phyloP scores from a whole-genome alignment of 2,888 invertebrate species.

The Phania funesta region DNA sequence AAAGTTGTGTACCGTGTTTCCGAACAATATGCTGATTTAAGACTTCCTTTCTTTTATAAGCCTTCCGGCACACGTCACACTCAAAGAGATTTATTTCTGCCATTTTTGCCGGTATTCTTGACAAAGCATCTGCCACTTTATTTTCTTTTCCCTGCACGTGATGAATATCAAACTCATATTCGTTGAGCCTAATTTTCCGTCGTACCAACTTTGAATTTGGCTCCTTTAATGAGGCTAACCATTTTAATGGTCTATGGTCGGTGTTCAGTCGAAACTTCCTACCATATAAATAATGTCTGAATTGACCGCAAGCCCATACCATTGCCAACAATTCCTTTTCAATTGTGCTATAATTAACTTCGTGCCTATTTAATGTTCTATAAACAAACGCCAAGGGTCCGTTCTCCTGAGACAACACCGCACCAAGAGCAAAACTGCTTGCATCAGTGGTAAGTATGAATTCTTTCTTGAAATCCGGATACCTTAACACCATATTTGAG shows the following conservation, averaged over 20 bases:
- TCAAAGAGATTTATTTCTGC: too few relatives aligned
- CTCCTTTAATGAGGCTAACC: not conserved
- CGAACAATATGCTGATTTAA: not conserved
- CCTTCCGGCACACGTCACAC: not conserved
- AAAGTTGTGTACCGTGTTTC: not conserved
- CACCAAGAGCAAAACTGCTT: not conserved
- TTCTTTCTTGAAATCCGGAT: not conserved
- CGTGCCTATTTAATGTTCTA: constrained; percentile 8
- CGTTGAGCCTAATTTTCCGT: not conserved
- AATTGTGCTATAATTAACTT: constrained; percentile 2
- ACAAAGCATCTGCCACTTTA: too few relatives aligned
- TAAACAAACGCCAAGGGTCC: not conserved
- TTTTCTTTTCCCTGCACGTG: not conserved
- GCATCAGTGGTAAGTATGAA: not conserved
- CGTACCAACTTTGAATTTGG: not conserved
- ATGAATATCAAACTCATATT: not conserved
- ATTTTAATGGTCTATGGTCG: not conserved
- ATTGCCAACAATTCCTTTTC: constrained; percentile 5
- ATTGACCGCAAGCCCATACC: not conserved
- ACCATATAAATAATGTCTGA: not conserved
- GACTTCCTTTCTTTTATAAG: not conserved
- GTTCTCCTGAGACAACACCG: not conserved
- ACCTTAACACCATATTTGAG: constrained; percentile 1
- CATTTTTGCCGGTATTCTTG: too few relatives aligned
- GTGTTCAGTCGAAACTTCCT: not conserved